Percentiles rank a stretch among this genome's conserved stretches.
Conservation (phyloP, 1,140 invertebrate species). For the Hermatobates lingyangjiaoensis region DNA sequence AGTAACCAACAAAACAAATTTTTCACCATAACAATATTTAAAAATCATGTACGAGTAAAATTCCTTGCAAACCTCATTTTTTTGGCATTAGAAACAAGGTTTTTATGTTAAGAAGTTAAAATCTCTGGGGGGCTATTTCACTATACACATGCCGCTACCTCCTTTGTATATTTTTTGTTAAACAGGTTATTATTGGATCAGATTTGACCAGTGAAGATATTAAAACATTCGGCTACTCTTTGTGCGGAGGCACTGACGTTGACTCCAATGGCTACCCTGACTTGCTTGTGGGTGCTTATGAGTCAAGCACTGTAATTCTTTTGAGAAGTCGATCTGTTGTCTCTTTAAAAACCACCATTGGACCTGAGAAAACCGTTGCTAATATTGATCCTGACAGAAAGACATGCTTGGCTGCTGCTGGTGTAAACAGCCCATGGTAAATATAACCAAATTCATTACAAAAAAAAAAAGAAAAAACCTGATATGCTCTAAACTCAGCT, state of each 20-base stretch:
- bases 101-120: too few species aligned
- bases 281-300: constrained; percentile 73
- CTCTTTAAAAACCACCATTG: constrained; percentile 43
- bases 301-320: constrained; percentile 49
- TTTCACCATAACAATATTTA: too few species aligned
- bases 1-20: too few species aligned
- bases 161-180: neutral
- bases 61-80: too few species aligned
- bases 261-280: constrained; percentile 85
- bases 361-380: constrained; percentile 38
- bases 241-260: constrained; percentile 74
- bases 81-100: too few species aligned
- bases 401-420: too few species aligned
- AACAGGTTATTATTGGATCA: constrained; percentile 32
- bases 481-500: too few species aligned
- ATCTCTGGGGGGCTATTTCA: too few species aligned
- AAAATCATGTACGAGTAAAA: too few species aligned
- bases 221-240: constrained; percentile 69
- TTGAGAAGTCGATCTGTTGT: constrained; percentile 69
- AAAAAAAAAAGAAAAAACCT: too few species aligned
- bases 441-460: too few species aligned
- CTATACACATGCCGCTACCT: neutral
- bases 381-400: constrained; percentile 83
- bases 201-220: constrained; percentile 33
- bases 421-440: too few species aligned